Conservation (phyloP, 2,113 vertebrate genomes). For the Elephantulus edwardii region DNA sequence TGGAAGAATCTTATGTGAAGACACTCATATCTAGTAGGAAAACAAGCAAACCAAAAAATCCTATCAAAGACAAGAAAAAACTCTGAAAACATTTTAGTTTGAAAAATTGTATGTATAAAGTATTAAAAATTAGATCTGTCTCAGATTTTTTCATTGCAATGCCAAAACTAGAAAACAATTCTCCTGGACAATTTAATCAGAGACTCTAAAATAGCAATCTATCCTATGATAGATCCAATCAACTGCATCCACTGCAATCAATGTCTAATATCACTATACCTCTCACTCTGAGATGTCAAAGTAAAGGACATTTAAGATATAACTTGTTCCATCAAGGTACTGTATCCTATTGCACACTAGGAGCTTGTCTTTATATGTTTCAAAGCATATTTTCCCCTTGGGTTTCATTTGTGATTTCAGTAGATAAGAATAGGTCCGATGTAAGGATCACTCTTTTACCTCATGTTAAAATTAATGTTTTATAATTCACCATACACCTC, state of each 20-base stretch:
- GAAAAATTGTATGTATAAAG: background rate
- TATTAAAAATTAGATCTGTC: background rate
- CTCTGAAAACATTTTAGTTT: background rate
- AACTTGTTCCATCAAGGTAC: background rate
- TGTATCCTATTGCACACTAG: background rate
- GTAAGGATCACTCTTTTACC: background rate
- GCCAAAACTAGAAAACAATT: background rate
- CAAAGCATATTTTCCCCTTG: background rate
- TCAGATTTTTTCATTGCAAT: background rate
- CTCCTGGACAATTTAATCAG: background rate
- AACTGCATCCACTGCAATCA: background rate
- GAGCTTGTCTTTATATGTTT: background rate
- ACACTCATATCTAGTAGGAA: background rate
- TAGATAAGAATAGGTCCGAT: background rate
- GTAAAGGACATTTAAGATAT: background rate
- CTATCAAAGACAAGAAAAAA: background rate
- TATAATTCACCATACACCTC: background rate
- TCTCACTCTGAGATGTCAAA: background rate
- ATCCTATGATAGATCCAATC: background rate
- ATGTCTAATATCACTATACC: background rate
- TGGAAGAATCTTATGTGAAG: background rate
- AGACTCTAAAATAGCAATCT: background rate
- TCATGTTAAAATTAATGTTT: background rate
- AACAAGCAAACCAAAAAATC: background rate
- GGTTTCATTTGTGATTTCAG: background rate